Evolutionary conservation across 2,888 invertebrate genomes (phyloP), one percentile per base, ranked within the genome.

Genomic region (Andricus curvator): DNA sequence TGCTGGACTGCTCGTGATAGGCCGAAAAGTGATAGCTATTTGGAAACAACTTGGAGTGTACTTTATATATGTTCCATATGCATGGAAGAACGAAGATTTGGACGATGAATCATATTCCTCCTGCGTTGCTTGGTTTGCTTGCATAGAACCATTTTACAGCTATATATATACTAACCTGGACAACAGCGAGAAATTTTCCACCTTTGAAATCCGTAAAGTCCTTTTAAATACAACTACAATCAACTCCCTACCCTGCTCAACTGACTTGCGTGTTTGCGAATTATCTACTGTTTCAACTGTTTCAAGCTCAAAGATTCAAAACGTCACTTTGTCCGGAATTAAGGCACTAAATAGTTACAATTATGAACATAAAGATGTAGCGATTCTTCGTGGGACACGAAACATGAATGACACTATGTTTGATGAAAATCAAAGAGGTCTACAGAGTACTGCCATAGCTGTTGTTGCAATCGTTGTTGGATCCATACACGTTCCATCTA

Each of bases 381-480:
- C 87, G 68, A 81, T 91, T 4, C 79, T 92, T 0, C 81, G 85
- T 0, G 91, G 91, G 0, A 82, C 74, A 0, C 74, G 86, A 15
- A 89, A 91, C 81, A 88, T 90, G 86, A 41, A 81, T 37, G 86
- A 88, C 81, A 83, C 80, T 0, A 79, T 44, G 0, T 90, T 90
- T 82, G 76, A 80, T 22, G 51, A 84, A 4, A 85, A 81, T n/a
- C 86, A 80, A 51, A 85, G 91, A 29, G 90, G 89, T 20, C 82
- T 85, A 11, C 94, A 95, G 93, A 94, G 94, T 77, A 94, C 94
- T 0, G 94, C 95, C 0, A 94, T 94, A 77, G 93, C 94, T 0
- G 90, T 94, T 0, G 94, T 95, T 86, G 95, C 95, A 0, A 93
- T 96, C 13, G 95, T 94, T 0, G 94, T 95, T 1, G 94, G 94